These are phyloP conservation scores for Ips typographus DNA, from an alignment of 1,140 invertebrate species.

Conservation along the genomic window DNA sequence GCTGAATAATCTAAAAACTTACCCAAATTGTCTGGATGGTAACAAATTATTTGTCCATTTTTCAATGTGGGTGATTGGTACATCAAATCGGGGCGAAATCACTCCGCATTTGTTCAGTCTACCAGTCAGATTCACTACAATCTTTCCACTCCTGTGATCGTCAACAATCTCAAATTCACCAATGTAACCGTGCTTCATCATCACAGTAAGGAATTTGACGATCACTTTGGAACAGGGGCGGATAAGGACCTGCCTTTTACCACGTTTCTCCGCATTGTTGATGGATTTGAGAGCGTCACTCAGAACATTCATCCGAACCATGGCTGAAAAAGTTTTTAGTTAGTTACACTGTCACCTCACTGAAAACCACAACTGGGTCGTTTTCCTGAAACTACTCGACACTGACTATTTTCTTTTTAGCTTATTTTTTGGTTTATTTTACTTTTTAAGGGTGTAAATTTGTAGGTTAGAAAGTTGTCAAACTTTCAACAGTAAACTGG, in stretches of 20 bases:
- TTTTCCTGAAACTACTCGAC: too few species aligned
- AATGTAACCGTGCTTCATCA: conserved; percentile 99
- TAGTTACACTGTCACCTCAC: too few species aligned
- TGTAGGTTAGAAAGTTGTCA: conserved; percentile 28
- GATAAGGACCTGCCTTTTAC: conserved; percentile 97
- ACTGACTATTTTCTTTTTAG: too few species aligned
- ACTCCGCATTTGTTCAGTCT: conserved; percentile 97
- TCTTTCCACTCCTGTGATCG: conserved; percentile 98
- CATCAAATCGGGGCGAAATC: conserved; percentile 94
- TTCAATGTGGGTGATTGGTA: conserved; percentile 94
- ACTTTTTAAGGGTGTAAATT: not conserved
- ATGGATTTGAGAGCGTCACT: conserved; percentile 98
- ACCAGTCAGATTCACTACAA: conserved; percentile 98
- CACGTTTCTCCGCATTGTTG: conserved; percentile 98
- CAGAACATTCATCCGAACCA: conserved; percentile 99
- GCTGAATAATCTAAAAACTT: conserved; percentile 50
- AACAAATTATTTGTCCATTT: conserved; percentile 97
- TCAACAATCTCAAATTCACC: conserved; percentile 99
- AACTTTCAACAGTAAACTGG: conserved; percentile 8
- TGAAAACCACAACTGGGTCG: too few species aligned
- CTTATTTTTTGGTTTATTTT: too few species aligned
- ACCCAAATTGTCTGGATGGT: conserved; percentile 99
- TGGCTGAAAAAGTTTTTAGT: conserved; percentile 60
- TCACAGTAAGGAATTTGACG: conserved; percentile 97
- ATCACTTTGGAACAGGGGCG: conserved; percentile 99